These are phyloP conservation scores for Phenacoccus solenopsis DNA, from an alignment of 1,140 invertebrate species.

Conservation along the genomic window DNA sequence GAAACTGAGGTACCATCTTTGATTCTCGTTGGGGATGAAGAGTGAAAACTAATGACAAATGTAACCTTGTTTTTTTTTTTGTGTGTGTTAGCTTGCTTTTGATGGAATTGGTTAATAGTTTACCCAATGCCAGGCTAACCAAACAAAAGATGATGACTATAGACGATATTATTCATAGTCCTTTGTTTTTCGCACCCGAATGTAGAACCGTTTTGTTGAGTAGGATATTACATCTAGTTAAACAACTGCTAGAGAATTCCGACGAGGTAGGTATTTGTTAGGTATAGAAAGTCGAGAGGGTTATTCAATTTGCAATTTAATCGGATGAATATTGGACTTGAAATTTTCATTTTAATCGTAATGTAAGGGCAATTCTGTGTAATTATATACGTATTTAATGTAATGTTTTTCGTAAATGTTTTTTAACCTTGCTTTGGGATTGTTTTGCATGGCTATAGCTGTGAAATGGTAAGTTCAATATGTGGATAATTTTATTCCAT, in stretches of 20 bases:
- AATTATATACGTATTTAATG: not conserved
- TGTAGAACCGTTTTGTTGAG: slow-evolving; percentile 62
- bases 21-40: slow-evolving; percentile 21
- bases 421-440: slow-evolving; percentile 5
- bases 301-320: no score
- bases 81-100: slow-evolving; percentile 38
- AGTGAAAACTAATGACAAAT: not conserved
- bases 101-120: slow-evolving; percentile 44
- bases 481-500: not conserved
- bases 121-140: slow-evolving; percentile 56
- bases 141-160: slow-evolving; percentile 79
- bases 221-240: slow-evolving; percentile 53
- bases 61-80: slow-evolving; percentile 26
- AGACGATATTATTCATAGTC: slow-evolving; percentile 68
- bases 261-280: slow-evolving; percentile 56
- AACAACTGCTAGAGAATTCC: slow-evolving; percentile 45
- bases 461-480: not conserved
- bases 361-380: not conserved
- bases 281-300: no score
- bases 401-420: not conserved
- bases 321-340: no score
- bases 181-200: slow-evolving; percentile 52
- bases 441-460: slow-evolving; percentile 10
- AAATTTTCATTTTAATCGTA: no score
- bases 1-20: slow-evolving; percentile 51